Conservation (phyloP, 1,140 invertebrate genomes). For the Acromyrmex charruanus region DNA sequence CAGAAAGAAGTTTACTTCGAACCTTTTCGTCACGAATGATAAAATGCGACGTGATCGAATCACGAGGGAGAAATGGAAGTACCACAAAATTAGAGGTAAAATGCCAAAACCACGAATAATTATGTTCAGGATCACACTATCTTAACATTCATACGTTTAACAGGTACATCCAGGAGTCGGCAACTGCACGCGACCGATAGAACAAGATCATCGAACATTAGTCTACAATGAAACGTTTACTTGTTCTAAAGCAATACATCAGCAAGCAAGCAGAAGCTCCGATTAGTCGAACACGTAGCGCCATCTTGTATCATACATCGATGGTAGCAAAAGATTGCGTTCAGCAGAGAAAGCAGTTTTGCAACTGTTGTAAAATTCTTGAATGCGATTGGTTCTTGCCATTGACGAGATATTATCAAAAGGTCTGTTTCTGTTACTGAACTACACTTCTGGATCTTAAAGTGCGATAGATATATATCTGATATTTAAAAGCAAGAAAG, state of each 20-base stretch:
- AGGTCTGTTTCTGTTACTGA: too few species aligned
- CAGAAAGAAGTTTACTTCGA: conserved; percentile 76
- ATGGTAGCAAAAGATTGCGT: too few species aligned
- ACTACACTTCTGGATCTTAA: too few species aligned
- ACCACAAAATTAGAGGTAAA: background rate
- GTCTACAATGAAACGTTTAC: conserved; percentile 39
- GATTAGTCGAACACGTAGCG: conserved; percentile 31
- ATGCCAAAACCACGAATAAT: background rate
- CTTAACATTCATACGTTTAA: conserved; percentile 48
- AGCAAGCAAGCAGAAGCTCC: conserved; percentile 63
- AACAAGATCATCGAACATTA: background rate
- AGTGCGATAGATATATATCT: too few species aligned
- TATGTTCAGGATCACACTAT: background rate
- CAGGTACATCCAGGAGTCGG: background rate
- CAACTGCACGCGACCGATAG: background rate
- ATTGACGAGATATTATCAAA: too few species aligned
- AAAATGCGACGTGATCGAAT: background rate
- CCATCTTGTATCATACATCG: conserved; percentile 59
- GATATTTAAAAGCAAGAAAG: too few species aligned
- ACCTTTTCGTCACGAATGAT: conserved; percentile 20
- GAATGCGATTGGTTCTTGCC: too few species aligned
- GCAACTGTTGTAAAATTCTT: too few species aligned
- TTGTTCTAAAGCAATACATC: conserved; percentile 64
- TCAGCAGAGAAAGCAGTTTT: too few species aligned
- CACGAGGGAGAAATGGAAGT: background rate